These are phyloP conservation scores for Hipposideros larvatus DNA, from an alignment of 2,797 vertebrate species.

Conservation along the genomic window DNA sequence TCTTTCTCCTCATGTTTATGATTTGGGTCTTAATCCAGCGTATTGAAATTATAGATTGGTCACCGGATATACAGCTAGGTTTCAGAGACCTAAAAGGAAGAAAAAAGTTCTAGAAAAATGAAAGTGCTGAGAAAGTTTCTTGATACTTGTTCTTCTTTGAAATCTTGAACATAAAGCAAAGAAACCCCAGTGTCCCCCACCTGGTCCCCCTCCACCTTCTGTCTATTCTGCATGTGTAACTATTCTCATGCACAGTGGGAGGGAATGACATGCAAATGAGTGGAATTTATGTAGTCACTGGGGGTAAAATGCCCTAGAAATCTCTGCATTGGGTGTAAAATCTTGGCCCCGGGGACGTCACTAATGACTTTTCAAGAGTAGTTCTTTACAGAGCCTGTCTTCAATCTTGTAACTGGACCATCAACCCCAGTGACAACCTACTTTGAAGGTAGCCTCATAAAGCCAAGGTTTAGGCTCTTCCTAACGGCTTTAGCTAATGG, in stretches of 20 bases:
- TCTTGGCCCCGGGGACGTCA: slow-evolving; percentile 37
- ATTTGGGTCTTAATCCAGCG: not conserved
- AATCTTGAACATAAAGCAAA: slow-evolving; percentile 49
- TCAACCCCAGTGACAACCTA: slow-evolving; percentile 75
- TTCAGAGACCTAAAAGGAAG: slow-evolving; percentile 29
- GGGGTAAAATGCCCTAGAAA: not conserved
- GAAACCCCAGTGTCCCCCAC: not conserved
- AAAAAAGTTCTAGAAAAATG: not conserved
- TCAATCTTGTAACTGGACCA: slow-evolving; percentile 79
- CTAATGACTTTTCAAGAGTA: slow-evolving; percentile 74
- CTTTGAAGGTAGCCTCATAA: slow-evolving; percentile 75
- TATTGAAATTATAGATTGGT: slow-evolving; percentile 3
- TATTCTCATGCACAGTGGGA: not conserved
- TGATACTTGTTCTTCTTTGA: not conserved
- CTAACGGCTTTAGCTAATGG: slow-evolving; percentile 77
- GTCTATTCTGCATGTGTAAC: not conserved
- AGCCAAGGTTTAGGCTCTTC: slow-evolving; percentile 65
- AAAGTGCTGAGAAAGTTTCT: not conserved
- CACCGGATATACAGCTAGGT: not conserved
- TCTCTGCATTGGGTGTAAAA: slow-evolving; percentile 37
- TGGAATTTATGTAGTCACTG: slow-evolving; percentile 49
- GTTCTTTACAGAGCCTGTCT: slow-evolving; percentile 69
- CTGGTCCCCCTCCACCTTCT: not conserved
- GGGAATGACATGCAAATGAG: not conserved
- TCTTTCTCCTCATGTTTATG: slow-evolving; percentile 55